Evolutionary conservation across 2,113 vertebrate species (phyloP), one percentile per base, ranked within the genome.

Genomic region (Siphamia tubifer): DNA sequence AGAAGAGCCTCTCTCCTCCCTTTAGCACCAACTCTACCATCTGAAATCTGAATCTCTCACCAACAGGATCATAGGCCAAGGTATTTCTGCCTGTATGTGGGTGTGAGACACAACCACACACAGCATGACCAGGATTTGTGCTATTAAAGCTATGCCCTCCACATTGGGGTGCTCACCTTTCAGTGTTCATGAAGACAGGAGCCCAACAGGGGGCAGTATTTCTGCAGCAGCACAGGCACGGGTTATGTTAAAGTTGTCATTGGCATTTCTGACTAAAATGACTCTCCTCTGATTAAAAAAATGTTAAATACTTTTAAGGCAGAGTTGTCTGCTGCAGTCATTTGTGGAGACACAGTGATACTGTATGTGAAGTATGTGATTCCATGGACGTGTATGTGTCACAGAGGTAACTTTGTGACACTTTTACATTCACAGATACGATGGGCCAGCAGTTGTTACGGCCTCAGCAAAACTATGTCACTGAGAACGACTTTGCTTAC

Each of bases 141-240:
- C 63, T 67, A 66, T 60, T 75, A 40, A 63, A 74, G 34, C 73
- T 49, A 43, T 81, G 81, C 71, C 74, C 73, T 64, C 45, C 5
- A n/a, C 56, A 34, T 77, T 62, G 51, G 68, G 57, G 67, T 25
- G 73, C 77, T 81, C 76, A 25, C 48, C 53, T 83, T 78, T 78
- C 77, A 74, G 28, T 15, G 0, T 69, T 48, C 58, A 55, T n/a
- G 3, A 30, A 21, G 27, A 31, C 48, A 16, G 25, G 38, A 28
- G 66, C 58, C 86, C 89, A 82, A 86, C 67, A 89, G 89, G 83
- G 86, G 89, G 89, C 87, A 82, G 84, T 84, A 86, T 57, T 27
- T 65, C 24, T 15, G 71, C 84, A 66, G 60, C 51, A 31, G 47
- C 27, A 0, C 63, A 28, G 6, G 13, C 34, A 48, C 53, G 19